phyloP scores from a whole-genome alignment of 37 sponge, comb jelly and placozoan species.

The Eunapius fragilis region DNA sequence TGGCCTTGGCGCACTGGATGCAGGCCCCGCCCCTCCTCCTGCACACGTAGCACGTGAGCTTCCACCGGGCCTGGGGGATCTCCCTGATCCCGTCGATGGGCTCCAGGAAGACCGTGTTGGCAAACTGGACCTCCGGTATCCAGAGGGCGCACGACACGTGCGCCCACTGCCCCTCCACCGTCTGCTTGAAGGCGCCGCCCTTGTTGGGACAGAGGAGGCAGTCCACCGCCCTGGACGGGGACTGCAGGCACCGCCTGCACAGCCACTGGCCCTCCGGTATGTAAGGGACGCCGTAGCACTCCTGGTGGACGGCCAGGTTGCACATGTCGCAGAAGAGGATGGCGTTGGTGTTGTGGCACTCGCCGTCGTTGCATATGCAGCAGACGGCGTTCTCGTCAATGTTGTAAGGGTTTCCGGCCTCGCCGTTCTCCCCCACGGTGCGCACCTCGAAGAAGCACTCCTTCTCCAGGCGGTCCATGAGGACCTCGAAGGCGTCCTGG shows the following conservation, averaged over 20 bases:
- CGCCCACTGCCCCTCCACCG: constrained; percentile 89
- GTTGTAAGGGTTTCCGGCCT: constrained; percentile 66
- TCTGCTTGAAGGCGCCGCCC: constrained; percentile 98
- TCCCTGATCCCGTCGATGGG: constrained; percentile 96
- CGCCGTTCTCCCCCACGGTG: constrained; percentile 25
- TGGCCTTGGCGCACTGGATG: constrained; percentile 96
- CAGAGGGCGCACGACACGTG: constrained; percentile 98
- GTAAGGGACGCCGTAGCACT: constrained; percentile 99
- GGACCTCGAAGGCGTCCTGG: constrained; percentile 86
- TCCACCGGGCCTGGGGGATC: constrained; percentile 97
- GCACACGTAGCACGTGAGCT: constrained; percentile 94
- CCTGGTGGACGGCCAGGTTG: constrained; percentile 98
- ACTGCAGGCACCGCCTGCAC: constrained; percentile 94
- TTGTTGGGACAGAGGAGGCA: constrained; percentile 98
- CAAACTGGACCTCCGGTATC: constrained; percentile 98
- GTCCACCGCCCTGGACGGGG: constrained; percentile 93
- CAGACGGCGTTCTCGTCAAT: constrained; percentile 99
- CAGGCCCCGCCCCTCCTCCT: constrained; percentile 86
- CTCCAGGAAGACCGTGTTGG: constrained; percentile 97
- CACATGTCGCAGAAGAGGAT: constrained; percentile 99
- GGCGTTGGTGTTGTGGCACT: constrained; percentile 98
- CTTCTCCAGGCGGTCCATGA: constrained; percentile 98
- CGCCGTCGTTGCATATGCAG: constrained; percentile 98
- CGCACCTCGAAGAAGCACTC: constrained; percentile 94
- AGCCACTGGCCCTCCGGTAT: constrained; percentile 99